Evolutionary conservation across 2,888 invertebrate species (phyloP).

Genomic region (Acronicta aceris): DNA sequence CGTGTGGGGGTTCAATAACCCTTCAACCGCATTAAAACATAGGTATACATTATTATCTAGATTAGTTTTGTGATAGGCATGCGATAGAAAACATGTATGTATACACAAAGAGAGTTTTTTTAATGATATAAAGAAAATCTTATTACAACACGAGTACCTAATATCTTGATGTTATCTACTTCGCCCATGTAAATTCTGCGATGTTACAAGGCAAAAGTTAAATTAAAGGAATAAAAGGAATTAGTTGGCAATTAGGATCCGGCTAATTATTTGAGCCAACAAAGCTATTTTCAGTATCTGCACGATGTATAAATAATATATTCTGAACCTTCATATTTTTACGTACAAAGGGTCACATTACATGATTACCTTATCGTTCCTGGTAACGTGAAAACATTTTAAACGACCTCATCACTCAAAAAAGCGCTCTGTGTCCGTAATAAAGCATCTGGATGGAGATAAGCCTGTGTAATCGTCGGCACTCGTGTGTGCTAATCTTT

Average conservation of each 20-base stretch:
- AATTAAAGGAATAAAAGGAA: no score
- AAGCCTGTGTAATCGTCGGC: constrained; percentile 57
- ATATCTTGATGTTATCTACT: no score
- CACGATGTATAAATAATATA: not conserved
- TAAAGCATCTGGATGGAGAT: constrained; percentile 61
- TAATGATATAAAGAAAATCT: no score
- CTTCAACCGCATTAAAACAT: not conserved
- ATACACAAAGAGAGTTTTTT: no score
- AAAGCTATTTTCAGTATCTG: not conserved
- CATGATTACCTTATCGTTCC: constrained; percentile 32
- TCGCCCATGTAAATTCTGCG: no score
- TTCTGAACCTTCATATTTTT: constrained; percentile 18
- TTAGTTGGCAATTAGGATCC: no score
- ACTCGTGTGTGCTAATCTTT: constrained; percentile 33
- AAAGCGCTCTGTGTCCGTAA: constrained; percentile 45
- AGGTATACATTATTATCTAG: no score
- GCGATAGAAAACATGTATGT: no score
- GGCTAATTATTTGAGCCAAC: no score
- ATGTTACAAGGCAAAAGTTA: no score
- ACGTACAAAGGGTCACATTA: constrained; percentile 21
- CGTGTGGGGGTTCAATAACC: not conserved
- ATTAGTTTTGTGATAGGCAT: no score
- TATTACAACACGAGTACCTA: no score
- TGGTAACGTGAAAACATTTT: constrained; percentile 16
- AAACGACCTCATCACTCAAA: constrained; percentile 32